Percentiles rank a stretch among this genome's conserved stretches.
Conservation (phyloP, 2,888 invertebrate genomes). For the Agrilus cyanescens region DNA sequence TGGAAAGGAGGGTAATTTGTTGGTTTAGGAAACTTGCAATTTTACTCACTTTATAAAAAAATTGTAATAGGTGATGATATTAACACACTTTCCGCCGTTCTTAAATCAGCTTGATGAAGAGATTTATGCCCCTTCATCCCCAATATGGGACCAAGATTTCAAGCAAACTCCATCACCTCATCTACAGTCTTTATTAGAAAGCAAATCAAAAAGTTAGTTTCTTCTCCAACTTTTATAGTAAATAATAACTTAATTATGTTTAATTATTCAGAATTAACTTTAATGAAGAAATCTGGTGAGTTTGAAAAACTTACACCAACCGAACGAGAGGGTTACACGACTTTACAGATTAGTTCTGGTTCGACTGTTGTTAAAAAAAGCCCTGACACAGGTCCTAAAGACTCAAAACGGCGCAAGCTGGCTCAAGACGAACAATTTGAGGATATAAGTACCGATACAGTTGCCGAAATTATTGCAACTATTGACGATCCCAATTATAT, state of each 20-base stretch:
- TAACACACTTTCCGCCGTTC: constrained; percentile 88
- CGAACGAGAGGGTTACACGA: constrained; percentile 58
- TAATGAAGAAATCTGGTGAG: constrained; percentile 40
- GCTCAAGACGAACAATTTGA: constrained; percentile 43
- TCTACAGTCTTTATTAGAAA: constrained; percentile 50
- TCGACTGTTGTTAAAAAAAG: constrained; percentile 27
- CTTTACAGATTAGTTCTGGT: constrained; percentile 53
- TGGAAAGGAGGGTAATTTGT: constrained; percentile 56
- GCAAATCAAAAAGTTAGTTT: constrained; percentile 28
- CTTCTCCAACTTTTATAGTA: neutral
- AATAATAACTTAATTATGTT: neutral
- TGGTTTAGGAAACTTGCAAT: neutral
- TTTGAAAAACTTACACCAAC: constrained; percentile 54
- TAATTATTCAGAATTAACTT: constrained; percentile 13
- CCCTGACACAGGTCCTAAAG: constrained; percentile 25
- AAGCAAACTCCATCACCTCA: constrained; percentile 59
- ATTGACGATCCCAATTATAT: constrained; percentile 76
- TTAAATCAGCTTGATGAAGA: constrained; percentile 80
- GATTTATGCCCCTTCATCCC: constrained; percentile 72
- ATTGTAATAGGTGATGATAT: constrained; percentile 47
- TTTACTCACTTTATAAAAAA: neutral
- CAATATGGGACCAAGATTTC: constrained; percentile 90
- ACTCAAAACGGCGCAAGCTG: constrained; percentile 33
- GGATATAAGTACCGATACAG: constrained; percentile 67
- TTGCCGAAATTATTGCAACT: constrained; percentile 70